These are phyloP conservation scores for Oostethus manadensis DNA, from an alignment of 2,113 vertebrate genomes.

Conservation along the genomic window DNA sequence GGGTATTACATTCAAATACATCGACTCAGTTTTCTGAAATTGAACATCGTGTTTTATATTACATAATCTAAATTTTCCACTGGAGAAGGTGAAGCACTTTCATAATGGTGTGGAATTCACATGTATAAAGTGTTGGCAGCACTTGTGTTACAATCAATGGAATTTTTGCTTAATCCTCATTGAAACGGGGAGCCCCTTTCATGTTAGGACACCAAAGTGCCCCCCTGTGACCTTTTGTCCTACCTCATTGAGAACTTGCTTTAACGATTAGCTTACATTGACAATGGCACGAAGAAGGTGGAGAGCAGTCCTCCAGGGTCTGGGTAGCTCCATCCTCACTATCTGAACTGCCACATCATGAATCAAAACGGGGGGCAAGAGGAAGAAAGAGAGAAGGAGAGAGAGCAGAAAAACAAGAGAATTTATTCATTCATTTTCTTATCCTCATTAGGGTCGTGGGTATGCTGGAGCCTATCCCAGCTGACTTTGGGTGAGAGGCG, in stretches of 20 bases:
- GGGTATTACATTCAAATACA: background rate
- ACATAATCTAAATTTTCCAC: background rate
- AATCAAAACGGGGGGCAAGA: conserved; percentile 55
- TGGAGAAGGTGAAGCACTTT: conserved; percentile 21
- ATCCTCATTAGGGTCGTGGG: too few relatives aligned
- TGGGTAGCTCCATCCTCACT: conserved; percentile 50
- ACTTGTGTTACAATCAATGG: conserved; percentile 65
- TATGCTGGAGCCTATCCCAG: too few relatives aligned
- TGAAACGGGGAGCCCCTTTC: conserved; percentile 73
- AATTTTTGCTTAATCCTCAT: conserved; percentile 74
- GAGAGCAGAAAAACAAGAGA: conserved; percentile 37
- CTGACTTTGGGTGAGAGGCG: too few relatives aligned
- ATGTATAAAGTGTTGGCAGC: conserved; percentile 63
- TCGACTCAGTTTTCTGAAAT: background rate
- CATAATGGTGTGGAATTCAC: conserved; percentile 44
- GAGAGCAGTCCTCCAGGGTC: conserved; percentile 57
- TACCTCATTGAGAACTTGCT: conserved; percentile 66
- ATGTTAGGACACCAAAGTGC: conserved; percentile 70
- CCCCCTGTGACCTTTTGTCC: conserved; percentile 75
- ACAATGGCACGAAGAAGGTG: conserved; percentile 69
- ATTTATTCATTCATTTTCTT: too few relatives aligned
- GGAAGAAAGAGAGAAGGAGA: conserved; percentile 38
- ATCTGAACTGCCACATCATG: conserved; percentile 62
- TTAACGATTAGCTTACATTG: conserved; percentile 70
- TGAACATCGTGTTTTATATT: background rate